Evolutionary conservation across 2,888 invertebrate species (phyloP), one percentile per base, ranked within the genome.

Genomic region (Atethmia centrago): DNA sequence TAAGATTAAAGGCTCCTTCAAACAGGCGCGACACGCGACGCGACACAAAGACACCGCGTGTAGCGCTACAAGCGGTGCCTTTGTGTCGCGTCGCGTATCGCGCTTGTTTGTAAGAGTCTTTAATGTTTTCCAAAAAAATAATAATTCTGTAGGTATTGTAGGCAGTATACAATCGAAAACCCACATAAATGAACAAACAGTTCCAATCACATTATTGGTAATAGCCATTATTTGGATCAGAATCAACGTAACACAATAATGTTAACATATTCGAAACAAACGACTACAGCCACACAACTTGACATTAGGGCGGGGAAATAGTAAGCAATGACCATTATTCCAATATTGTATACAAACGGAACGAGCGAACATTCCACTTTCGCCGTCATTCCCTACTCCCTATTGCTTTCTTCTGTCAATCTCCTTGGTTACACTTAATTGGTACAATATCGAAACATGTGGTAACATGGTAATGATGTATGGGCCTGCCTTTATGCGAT

Each of bases 401-500:
- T 85, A 86, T 86, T 89, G 92, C 94, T 94, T 94, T 94, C 93
- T 92, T 92, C 92, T 93, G 94, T 94, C 94, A 93, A 92, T 94
- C 94, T 91, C 81, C 78, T 86, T 87, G 88, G 90, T 89, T 87
- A 88, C 79, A 86, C 87, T 90, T 93, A 93, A 93, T 93, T 93
- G 93, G 92, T 91, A 91, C 93, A 92, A 91, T 92, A 92, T 88
- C 87, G 88, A 79, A 85, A 87, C 85, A 87, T 79, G 78, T 72
- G 80, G 80, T 83, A 76, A 86, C 80, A 80, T 76, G 74, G 81
- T 85, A 72, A 84, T 87, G 68, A 77, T 79, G 86, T 81, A 76
- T 75, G 68, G 66, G 71, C 64, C 61, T 51, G 72, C 68, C 72
- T 77, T 68, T 58, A 77, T 62, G 59, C 21, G 25, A 73, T 79